Evolutionary conservation across 2,888 invertebrate genomes (phyloP).

Genomic region (Acrocyrtus sp.): DNA sequence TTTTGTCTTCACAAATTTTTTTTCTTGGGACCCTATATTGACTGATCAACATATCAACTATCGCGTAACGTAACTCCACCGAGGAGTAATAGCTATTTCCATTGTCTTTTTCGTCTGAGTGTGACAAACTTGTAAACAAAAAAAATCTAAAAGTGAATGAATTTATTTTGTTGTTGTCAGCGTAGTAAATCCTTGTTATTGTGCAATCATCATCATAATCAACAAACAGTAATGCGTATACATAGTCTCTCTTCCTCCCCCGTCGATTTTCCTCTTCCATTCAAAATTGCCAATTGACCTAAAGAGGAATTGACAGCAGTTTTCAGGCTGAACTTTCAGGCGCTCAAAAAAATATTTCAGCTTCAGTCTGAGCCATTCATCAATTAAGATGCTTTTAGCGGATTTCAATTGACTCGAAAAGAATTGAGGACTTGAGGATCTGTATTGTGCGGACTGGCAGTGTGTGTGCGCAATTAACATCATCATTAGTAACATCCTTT

Average conservation of each 20-base stretch:
- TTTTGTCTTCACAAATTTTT: no score
- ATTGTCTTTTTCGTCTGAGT: no score
- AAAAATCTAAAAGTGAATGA: slow-evolving; percentile 7
- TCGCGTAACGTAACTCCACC: no score
- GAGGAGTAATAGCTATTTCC: no score
- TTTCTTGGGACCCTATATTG: no score
- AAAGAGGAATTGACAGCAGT: slow-evolving; percentile 41
- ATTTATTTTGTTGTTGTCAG: background rate
- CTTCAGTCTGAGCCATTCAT: slow-evolving; percentile 9
- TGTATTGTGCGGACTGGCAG: background rate
- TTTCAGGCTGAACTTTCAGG: no score
- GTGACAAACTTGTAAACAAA: no score
- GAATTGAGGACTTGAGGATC: background rate
- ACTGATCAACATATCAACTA: no score
- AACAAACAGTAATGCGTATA: no score
- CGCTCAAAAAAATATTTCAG: background rate
- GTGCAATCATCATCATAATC: no score
- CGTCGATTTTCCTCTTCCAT: slow-evolving; percentile 12
- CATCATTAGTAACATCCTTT: slow-evolving; percentile 12
- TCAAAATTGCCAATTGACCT: slow-evolving; percentile 38
- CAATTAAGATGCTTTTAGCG: slow-evolving; percentile 41
- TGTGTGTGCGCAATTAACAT: slow-evolving; percentile 31
- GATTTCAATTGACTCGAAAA: background rate
- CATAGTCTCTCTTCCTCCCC: slow-evolving; percentile 7
- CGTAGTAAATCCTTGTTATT: no score